A percentile compares a stretch with the other conserved stretches of the same genome.
These are phyloP conservation scores for Heliconius hortense DNA, from an alignment of 2,888 invertebrate genomes.

Conservation along the genomic window DNA sequence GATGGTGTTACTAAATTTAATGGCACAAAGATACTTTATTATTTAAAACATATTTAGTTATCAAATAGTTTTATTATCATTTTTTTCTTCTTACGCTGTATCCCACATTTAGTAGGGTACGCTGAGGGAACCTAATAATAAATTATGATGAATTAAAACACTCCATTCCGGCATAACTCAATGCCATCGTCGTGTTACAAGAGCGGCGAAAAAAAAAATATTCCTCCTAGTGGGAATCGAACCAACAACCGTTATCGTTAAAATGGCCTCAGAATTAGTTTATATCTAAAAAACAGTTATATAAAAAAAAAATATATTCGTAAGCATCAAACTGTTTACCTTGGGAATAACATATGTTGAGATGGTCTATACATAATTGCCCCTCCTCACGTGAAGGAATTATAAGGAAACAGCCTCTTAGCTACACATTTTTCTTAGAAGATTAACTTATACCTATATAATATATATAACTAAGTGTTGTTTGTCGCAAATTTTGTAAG, in stretches of 20 bases:
- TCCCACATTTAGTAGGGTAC: background rate
- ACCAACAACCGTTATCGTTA: too few relatives aligned
- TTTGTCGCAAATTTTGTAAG: background rate
- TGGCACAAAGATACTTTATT: too few relatives aligned
- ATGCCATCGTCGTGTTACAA: too few relatives aligned
- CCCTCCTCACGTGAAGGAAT: conserved; percentile 21
- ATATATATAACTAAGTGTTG: background rate
- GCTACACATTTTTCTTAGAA: conserved; percentile 9
- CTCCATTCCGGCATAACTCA: background rate
- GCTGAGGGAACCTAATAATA: background rate
- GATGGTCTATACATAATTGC: conserved; percentile 14
- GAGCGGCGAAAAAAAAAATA: too few relatives aligned
- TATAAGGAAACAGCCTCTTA: conserved; percentile 15
- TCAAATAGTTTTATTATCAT: too few relatives aligned
- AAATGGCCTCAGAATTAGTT: too few relatives aligned
- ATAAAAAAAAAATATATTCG: background rate
- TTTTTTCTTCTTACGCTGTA: too few relatives aligned
- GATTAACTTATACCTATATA: conserved; percentile 9
- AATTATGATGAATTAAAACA: background rate
- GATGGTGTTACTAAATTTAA: too few relatives aligned
- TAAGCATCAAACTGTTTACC: background rate
- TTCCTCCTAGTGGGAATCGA: too few relatives aligned
- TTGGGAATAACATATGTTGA: background rate
- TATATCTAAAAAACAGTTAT: too few relatives aligned
- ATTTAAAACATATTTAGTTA: too few relatives aligned